These are phyloP conservation scores for Luscinia luscinia DNA, from an alignment of 2,797 vertebrate genomes.

Conservation along the genomic window DNA sequence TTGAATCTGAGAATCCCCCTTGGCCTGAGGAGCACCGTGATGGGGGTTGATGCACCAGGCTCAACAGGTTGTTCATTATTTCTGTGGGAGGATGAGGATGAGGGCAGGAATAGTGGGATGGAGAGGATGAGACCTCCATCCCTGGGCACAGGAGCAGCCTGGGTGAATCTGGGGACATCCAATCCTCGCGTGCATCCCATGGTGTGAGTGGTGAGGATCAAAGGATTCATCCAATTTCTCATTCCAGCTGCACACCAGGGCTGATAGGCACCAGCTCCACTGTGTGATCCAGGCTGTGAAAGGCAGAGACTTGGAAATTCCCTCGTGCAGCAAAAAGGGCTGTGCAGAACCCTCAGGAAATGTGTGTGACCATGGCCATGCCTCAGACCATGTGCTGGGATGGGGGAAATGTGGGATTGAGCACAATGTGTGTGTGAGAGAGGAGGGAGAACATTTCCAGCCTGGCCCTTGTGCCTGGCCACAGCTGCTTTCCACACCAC, in stretches of 20 bases:
- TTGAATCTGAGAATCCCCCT: background rate
- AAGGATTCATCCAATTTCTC: conserved; percentile 13
- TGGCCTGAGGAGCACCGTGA: background rate
- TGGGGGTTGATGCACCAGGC: background rate
- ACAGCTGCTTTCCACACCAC: background rate
- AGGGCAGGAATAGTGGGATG: background rate
- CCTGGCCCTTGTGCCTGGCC: background rate
- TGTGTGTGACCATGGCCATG: background rate
- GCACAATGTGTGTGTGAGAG: accelerated
- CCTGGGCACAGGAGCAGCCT: background rate
- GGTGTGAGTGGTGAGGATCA: background rate
- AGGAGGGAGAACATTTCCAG: background rate
- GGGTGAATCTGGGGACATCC: background rate
- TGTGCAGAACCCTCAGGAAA: background rate
- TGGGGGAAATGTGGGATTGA: background rate
- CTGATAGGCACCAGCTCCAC: conserved; percentile 10
- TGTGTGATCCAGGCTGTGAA: background rate
- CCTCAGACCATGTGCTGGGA: background rate
- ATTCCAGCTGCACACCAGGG: background rate
- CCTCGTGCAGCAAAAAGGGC: background rate
- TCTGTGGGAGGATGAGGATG: background rate
- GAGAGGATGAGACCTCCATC: background rate
- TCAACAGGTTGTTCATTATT: background rate
- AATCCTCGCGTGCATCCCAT: background rate
- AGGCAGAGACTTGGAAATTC: background rate